Evolutionary conservation across 2,888 invertebrate species (phyloP), one percentile per base, ranked within the genome.

Genomic region (Steinernema scapterisci): DNA sequence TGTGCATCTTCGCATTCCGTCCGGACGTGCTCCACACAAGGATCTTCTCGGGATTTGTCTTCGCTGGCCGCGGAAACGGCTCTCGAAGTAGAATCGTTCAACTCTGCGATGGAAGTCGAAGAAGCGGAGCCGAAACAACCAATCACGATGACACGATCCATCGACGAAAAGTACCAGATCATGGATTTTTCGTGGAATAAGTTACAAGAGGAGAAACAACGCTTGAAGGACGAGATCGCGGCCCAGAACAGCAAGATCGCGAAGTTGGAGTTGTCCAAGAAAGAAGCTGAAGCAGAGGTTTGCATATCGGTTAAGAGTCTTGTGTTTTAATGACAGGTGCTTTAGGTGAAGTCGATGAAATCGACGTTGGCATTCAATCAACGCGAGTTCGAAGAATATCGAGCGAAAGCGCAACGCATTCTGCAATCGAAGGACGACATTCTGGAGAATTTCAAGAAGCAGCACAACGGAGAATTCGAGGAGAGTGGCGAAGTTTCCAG

Each of bases 361-460:
- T 83, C 84, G 44, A 88, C 86, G 76, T 81, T 88, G 31, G 89
- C 89, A 23, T 83, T 88, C 25, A 87, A 89, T 23, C 88, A 89
- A 80, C 89, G 88, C 81, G 93, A 94, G 86, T 90, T 93, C 83
- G 91, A 92, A 73, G 92, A 92, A 73, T 93, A 94, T 88, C 92
- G 92, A 81, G 91, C 91, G n/a, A 92, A 93, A 84, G 93, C 93
- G 0, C 91, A 93, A 82, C 91, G 92, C 79, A 93, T 93, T 76
- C 88, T 94, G 9, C 92, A 92, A 88, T 88, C 89, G 78, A 93
- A 93, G 85, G 93, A 94, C 84, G 91, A 91, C 81, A 88, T 93
- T 31, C 92, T 93, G 75, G 89, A 90, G 7, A 91, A 91, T 81
- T 88, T 92, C 45, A 87, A 86, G 75, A 78, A 54, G 25, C 19